Evolutionary conservation across 2,888 invertebrate species (phyloP).

Genomic region (Pristionchus mayeri): DNA sequence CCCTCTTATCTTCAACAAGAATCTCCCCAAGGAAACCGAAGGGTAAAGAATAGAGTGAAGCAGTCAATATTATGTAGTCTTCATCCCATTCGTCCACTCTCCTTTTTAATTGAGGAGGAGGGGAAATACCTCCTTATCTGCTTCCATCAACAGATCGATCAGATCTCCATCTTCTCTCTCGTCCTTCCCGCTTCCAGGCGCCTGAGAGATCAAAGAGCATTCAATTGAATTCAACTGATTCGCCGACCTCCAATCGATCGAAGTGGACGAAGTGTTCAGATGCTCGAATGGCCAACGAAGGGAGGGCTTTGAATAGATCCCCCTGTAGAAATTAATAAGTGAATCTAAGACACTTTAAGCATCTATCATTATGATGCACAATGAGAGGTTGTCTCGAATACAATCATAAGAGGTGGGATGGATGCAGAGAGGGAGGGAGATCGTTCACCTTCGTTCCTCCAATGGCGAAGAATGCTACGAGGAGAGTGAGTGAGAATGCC

Average conservation of each 20-base stretch:
- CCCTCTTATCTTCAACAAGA: background rate
- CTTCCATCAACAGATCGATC: constrained; percentile 4
- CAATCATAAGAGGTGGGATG: too few species aligned
- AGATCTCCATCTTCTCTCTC: background rate
- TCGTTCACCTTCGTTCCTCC: background rate
- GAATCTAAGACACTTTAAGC: too few species aligned
- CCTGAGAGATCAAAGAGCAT: constrained; percentile 27
- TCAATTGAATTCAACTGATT: background rate
- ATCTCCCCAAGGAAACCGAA: constrained; percentile 6
- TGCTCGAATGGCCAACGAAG: constrained; percentile 24
- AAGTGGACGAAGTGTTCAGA: constrained; percentile 28
- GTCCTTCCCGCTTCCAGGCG: background rate
- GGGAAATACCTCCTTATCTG: constrained; percentile 29
- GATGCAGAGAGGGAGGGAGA: too few species aligned
- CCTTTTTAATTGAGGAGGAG: background rate
- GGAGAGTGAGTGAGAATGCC: constrained; percentile 6
- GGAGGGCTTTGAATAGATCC: background rate
- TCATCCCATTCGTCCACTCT: background rate
- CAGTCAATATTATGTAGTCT: background rate
- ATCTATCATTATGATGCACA: too few species aligned
- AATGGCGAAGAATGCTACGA: background rate
- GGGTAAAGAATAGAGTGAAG: background rate
- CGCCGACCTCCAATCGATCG: constrained; percentile 22
- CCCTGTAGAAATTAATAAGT: background rate
- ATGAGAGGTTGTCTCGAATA: too few species aligned